These are phyloP conservation scores for Drusus annulatus DNA, from an alignment of 1,140 invertebrate species.

Conservation along the genomic window DNA sequence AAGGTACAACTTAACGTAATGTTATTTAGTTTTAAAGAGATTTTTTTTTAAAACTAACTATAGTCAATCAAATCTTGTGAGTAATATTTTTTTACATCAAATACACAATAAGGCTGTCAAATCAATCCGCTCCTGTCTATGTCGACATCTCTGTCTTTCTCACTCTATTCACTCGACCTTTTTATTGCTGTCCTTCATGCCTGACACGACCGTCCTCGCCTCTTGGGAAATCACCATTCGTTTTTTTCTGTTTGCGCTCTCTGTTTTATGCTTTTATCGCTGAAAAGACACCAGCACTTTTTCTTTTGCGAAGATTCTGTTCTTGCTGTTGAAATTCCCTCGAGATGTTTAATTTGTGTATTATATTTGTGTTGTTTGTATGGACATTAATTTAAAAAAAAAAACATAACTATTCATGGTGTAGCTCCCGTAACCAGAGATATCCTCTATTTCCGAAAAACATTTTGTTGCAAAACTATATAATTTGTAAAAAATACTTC, in stretches of 20 bases:
- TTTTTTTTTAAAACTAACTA: too few species aligned
- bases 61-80: too few species aligned
- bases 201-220: constrained; percentile 33
- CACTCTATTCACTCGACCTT: neutral
- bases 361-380: neutral
- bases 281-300: constrained; percentile 46
- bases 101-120: neutral
- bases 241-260: constrained; percentile 51
- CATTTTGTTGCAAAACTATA: too few species aligned
- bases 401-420: too few species aligned
- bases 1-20: too few species aligned
- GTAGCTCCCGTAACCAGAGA: too few species aligned
- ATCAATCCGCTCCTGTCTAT: constrained; percentile 4
- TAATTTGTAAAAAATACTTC: too few species aligned
- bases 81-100: neutral
- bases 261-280: constrained; percentile 54
- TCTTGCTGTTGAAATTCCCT: neutral
- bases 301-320: neutral
- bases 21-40: too few species aligned
- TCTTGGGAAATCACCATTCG: constrained; percentile 56
- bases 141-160: neutral
- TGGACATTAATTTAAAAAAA: too few species aligned
- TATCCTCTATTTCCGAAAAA: too few species aligned
- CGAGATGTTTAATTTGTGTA: neutral
- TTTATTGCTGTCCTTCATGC: constrained; percentile 49